Conservation (phyloP, 2,797 vertebrate genomes). For the Peromyscus eremicus region DNA sequence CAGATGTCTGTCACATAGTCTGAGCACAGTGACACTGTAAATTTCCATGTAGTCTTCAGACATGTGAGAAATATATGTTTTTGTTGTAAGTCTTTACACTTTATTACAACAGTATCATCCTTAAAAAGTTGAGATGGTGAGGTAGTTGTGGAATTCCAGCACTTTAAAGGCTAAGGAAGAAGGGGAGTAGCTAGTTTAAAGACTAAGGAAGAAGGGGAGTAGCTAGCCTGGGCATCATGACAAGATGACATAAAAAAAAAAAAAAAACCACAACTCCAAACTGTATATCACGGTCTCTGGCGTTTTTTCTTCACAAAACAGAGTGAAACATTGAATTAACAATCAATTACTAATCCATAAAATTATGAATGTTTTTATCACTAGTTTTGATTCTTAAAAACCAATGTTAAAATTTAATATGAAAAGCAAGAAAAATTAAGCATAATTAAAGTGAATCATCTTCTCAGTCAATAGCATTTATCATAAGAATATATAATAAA, state of each 20-base stretch:
- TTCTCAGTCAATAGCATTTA: not conserved
- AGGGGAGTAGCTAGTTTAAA: not conserved
- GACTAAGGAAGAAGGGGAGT: not conserved
- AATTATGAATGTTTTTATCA: not conserved
- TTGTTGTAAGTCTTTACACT: not conserved
- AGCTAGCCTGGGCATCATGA: not conserved
- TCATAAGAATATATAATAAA: slow-evolving; percentile 36
- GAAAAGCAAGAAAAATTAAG: slow-evolving; percentile 18
- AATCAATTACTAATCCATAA: not conserved
- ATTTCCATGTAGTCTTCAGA: not conserved
- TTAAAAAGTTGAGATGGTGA: not conserved
- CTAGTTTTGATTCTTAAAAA: not conserved
- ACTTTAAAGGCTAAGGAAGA: not conserved
- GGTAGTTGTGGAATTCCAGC: not conserved
- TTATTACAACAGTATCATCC: not conserved
- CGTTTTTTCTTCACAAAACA: not conserved
- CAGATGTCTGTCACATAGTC: not conserved
- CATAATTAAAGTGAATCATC: slow-evolving; percentile 35
- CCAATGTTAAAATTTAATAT: slow-evolving; percentile 41
- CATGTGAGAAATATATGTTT: not conserved
- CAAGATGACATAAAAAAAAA: not conserved
- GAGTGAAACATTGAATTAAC: not conserved
- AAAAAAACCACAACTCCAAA: not conserved
- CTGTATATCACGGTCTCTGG: not conserved
- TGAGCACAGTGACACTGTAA: not conserved